Conservation (phyloP, 2,113 vertebrate species). For the Capreolus pygargus region DNA sequence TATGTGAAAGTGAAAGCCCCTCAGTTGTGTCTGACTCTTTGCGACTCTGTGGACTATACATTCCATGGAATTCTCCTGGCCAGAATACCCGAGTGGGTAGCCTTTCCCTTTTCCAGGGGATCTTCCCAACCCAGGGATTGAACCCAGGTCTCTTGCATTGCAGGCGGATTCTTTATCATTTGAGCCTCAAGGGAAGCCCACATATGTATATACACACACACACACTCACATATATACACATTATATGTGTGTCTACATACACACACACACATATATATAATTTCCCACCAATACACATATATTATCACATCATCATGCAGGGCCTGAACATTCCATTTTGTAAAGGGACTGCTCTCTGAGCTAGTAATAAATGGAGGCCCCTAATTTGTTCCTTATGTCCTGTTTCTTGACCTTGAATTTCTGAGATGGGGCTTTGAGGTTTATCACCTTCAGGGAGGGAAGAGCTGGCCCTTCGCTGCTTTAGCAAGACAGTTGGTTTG, state of each 20-base stretch:
- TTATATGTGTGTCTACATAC: no score
- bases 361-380: neutral
- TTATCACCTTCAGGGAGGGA: neutral
- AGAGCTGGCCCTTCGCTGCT: neutral
- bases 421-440: neutral
- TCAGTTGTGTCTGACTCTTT: fast-evolving
- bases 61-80: neutral
- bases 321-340: neutral
- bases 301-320: neutral
- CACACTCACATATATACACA: neutral
- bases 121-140: neutral
- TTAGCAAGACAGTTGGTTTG: neutral
- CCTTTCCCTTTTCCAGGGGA: neutral
- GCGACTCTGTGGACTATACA: neutral
- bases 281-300: neutral
- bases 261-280: neutral
- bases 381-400: neutral
- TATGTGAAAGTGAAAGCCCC: neutral
- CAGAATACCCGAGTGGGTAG: neutral
- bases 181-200: neutral
- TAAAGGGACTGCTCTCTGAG: neutral
- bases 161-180: neutral
- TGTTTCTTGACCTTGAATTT: neutral
- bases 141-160: neutral
- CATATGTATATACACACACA: neutral